Percentiles rank a stretch among this genome's conserved stretches.
These are phyloP conservation scores for Xiphophorus couchianus DNA, from an alignment of 2,113 vertebrate species.

Conservation along the genomic window DNA sequence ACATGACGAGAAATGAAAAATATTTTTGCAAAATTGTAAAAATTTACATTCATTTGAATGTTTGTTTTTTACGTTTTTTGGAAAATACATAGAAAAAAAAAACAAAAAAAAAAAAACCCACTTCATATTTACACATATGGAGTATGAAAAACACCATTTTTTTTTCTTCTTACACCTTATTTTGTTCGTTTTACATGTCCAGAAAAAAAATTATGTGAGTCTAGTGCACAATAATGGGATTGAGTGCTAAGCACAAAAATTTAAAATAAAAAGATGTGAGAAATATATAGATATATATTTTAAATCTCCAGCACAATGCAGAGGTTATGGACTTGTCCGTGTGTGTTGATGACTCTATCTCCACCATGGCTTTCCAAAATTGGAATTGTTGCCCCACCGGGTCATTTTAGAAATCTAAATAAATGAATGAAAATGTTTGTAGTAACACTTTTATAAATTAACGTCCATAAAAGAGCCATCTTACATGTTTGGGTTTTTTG, in stretches of 20 bases:
- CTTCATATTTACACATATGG: no score
- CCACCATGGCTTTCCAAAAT: not conserved
- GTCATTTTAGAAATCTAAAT: not conserved
- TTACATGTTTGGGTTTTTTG: not conserved
- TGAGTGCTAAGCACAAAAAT: not conserved
- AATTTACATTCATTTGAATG: not conserved
- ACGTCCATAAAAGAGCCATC: not conserved
- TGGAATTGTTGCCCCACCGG: not conserved
- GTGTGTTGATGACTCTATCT: not conserved
- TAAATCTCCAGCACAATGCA: not conserved
- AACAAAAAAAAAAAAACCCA: no score
- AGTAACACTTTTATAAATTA: not conserved
- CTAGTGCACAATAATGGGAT: not conserved
- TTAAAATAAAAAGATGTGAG: not conserved
- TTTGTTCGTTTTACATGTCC: not conserved
- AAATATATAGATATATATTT: not conserved
- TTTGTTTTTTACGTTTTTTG: not conserved
- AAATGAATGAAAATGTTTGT: not conserved
- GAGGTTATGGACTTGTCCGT: not conserved
- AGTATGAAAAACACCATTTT: not conserved
- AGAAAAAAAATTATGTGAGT: not conserved
- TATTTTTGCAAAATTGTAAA: not conserved
- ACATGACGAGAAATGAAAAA: not conserved
- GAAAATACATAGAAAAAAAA: not conserved
- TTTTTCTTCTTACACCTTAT: not conserved